Evolutionary conservation across 2,797 vertebrate genomes (phyloP), one percentile per base, ranked within the genome.

Genomic region (Synaphobranchus kaupii): DNA sequence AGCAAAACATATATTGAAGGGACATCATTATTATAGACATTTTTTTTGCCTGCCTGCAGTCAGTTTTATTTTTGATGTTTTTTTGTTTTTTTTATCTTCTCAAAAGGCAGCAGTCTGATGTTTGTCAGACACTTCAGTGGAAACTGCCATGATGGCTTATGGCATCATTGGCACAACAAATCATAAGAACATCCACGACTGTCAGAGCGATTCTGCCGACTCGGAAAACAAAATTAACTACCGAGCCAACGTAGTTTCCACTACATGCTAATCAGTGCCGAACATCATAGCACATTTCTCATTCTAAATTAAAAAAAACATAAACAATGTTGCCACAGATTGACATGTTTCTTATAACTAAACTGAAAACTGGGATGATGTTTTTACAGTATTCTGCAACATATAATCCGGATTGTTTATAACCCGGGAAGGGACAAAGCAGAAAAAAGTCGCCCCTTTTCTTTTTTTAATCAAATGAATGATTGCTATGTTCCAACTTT

Each of bases 81-180:
- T 17, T n/a, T n/a, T n/a, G n/a, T 4, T 1, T 22, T 3, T 81
- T 81, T 81, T 39, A 80, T 81, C 20, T 50, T 13, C 48, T 56
- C 52, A 28, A n/a, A 9, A 3, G 28, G 25, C 22, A 56, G 15
- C 28, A 56, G 28, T n/a, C 52, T 52, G 22, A 50, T 31, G 47
- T 83, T 83, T 82, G 80, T 50, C 22, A 83, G 56, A 54, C 52
- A 83, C 81, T 52, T 56, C 48, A 83, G 81, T 1, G 22, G 44
- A 48, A 80, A 80, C 39, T 80, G 39, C 76, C 25, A 31, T 28
- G 81, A 83, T 83, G n/a, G 50, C 13, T 83, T 52, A 48, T n/a
- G 81, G 81, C 25, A 83, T 83, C 22, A 83, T 15, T 82, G 47
- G 80, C 47, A 82, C 48, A 52, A 52, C 28, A 83, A 56, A 83